Conservation (phyloP, 92 coral and sea anemone genomes). For the Chrysogorgia sp. region DNA sequence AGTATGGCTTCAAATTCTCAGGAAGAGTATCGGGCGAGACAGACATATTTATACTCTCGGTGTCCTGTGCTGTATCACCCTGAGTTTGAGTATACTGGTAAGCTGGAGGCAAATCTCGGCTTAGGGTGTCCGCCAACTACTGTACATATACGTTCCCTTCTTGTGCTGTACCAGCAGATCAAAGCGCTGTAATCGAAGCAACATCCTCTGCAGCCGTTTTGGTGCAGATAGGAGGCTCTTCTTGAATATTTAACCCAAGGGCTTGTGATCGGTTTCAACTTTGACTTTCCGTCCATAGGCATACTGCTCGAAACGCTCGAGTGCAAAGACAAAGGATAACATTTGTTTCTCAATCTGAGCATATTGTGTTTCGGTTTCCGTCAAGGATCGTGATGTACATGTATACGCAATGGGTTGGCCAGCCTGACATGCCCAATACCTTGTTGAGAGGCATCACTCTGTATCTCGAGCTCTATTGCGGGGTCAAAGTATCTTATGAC, state of each 20-base stretch:
- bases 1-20: background rate
- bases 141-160: slow-evolving; percentile 54
- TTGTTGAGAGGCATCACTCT: slow-evolving; percentile 43
- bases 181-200: slow-evolving; percentile 34
- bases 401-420: slow-evolving; percentile 39
- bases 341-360: slow-evolving; percentile 33
- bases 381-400: slow-evolving; percentile 15
- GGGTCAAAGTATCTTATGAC: slow-evolving; percentile 28
- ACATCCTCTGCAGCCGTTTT: slow-evolving; percentile 41
- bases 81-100: too few relatives aligned
- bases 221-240: slow-evolving; percentile 39
- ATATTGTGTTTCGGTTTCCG: slow-evolving; percentile 30
- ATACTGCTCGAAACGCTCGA: slow-evolving; percentile 34
- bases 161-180: slow-evolving; percentile 44
- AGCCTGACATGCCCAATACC: slow-evolving; percentile 26
- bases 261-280: slow-evolving; percentile 45
- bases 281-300: slow-evolving; percentile 28
- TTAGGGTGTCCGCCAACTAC: slow-evolving; percentile 47
- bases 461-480: slow-evolving; percentile 8
- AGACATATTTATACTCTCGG: too few relatives aligned
- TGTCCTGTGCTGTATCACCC: too few relatives aligned
- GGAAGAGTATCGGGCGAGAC: slow-evolving; percentile 3
- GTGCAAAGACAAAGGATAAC: slow-evolving; percentile 24
- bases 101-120: slow-evolving; percentile 36
- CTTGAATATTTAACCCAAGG: slow-evolving; percentile 28